Conservation (phyloP, 2,888 invertebrate species). For the Orthonevra nobilis region DNA sequence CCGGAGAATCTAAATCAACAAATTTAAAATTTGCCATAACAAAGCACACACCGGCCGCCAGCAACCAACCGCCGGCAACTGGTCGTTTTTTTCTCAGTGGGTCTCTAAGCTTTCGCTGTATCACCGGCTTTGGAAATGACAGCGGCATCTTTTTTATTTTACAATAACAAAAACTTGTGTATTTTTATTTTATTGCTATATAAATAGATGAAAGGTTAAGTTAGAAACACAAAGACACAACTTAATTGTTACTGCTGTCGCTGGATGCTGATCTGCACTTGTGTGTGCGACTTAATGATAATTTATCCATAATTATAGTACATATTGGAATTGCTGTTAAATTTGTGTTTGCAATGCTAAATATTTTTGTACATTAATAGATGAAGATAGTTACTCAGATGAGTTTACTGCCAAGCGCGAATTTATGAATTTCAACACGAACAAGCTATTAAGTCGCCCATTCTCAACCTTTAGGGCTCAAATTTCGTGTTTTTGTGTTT, state of each 20-base stretch:
- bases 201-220: conserved; percentile 41
- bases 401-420: no score
- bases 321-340: no score
- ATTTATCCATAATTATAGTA: no score
- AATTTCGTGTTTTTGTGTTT: no score
- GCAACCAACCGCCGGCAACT: conserved; percentile 54
- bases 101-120: not conserved
- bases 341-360: no score
- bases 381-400: no score
- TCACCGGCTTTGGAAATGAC: not conserved
- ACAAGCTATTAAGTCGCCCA: no score
- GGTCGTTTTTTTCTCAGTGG: conserved; percentile 11
- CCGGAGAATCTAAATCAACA: conserved; percentile 38
- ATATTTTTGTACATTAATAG: no score
- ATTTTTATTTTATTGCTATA: conserved; percentile 54
- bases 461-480: no score
- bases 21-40: conserved; percentile 52
- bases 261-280: no score
- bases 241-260: conserved; percentile 20
- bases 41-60: conserved; percentile 50
- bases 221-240: conserved; percentile 35
- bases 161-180: conserved; percentile 37
- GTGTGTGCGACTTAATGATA: no score
- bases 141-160: conserved; percentile 49
- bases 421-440: no score